Evolutionary conservation across 2,888 invertebrate genomes (phyloP).

Genomic region (Dromius quadrimaculatus): DNA sequence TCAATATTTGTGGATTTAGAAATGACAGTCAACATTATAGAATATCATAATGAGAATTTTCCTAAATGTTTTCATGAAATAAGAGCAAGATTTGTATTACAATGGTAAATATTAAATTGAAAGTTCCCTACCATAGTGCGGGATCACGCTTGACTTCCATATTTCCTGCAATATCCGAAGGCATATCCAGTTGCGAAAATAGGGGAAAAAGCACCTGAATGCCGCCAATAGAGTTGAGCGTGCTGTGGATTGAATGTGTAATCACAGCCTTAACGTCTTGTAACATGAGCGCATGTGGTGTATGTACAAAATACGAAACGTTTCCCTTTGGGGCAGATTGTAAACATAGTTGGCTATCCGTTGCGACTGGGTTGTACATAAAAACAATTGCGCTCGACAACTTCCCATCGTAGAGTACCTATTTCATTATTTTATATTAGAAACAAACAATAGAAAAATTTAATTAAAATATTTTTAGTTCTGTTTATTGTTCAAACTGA

Average conservation of each 20-base stretch:
- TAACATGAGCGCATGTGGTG: constrained; percentile 99
- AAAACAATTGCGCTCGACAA: constrained; percentile 97
- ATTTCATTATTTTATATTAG: constrained; percentile 57
- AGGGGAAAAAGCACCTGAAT: constrained; percentile 98
- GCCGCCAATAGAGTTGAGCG: constrained; percentile 98
- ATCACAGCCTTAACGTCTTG: constrained; percentile 99
- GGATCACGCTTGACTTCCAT: constrained; percentile 86
- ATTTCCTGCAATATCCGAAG: constrained; percentile 83
- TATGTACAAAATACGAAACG: constrained; percentile 97
- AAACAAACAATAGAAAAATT: too few species aligned
- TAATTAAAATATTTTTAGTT: too few species aligned
- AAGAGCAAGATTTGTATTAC: too few species aligned
- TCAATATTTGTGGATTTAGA: too few species aligned
- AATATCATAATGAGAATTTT: too few species aligned
- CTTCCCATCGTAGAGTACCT: constrained; percentile 99
- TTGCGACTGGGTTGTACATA: constrained; percentile 99
- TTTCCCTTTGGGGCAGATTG: constrained; percentile 99
- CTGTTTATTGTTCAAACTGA: too few species aligned
- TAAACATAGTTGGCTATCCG: constrained; percentile 97
- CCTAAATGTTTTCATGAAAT: too few species aligned
- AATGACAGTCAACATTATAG: too few species aligned
- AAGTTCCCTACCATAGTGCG: constrained; percentile 83
- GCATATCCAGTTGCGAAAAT: constrained; percentile 96
- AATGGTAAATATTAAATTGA: too few species aligned
- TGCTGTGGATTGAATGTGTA: constrained; percentile 99